Conservation (phyloP, 2,888 invertebrate species). For the Gibbula magus region DNA sequence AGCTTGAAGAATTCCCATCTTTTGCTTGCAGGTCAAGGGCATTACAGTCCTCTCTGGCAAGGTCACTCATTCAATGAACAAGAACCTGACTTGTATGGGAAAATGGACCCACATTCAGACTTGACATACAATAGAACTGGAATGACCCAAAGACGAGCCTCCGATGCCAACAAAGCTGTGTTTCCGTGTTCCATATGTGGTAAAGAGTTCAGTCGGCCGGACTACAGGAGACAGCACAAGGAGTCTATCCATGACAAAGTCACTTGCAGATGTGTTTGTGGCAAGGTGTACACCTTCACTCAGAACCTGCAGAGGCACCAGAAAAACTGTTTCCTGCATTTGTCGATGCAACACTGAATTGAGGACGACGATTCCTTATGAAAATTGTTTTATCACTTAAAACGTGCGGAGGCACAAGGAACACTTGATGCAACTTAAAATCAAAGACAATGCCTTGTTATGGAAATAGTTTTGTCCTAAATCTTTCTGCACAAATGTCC, state of each 20-base stretch:
- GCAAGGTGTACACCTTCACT: conserved; percentile 1
- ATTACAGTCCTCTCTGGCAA: background rate
- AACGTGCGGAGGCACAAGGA: no score
- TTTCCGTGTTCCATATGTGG: conserved; percentile 9
- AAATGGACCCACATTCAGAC: no score
- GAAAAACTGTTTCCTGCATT: background rate
- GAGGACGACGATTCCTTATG: no score
- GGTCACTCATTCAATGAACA: background rate
- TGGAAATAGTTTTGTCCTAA: no score
- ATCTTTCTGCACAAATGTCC: no score
- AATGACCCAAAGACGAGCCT: no score
- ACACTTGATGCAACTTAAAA: no score
- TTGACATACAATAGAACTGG: no score
- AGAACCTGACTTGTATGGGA: background rate
- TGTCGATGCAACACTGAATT: background rate
- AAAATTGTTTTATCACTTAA: no score
- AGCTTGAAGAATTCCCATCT: background rate
- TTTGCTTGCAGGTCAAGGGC: conserved; percentile 12
- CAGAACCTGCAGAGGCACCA: conserved; percentile 7
- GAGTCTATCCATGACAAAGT: conserved; percentile 7
- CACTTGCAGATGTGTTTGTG: conserved; percentile 8
- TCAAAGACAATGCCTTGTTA: no score
- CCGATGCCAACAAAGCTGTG: background rate
- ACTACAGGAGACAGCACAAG: background rate
- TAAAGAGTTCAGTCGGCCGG: conserved; percentile 4